These are phyloP conservation scores for Drosophila persimilis DNA, from an alignment of 1,140 invertebrate genomes.

Conservation along the genomic window DNA sequence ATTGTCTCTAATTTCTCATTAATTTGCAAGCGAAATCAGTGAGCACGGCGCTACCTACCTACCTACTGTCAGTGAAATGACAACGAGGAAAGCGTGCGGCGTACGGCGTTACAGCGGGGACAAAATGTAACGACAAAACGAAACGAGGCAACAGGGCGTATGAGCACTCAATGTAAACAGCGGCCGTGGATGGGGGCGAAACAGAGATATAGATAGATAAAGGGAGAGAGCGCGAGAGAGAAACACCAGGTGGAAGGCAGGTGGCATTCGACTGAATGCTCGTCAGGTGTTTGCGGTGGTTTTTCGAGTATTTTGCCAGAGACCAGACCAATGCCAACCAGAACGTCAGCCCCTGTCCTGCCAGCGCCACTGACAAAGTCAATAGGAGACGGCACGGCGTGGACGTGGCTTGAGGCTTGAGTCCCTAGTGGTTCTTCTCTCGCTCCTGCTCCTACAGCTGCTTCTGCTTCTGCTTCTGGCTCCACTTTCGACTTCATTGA, in stretches of 20 bases:
- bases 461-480: slow-evolving; percentile 4
- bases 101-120: slow-evolving; percentile 4
- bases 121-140: slow-evolving; percentile 64
- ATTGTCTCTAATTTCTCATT: slow-evolving; percentile 82
- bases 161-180: slow-evolving; percentile 65
- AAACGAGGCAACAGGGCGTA: slow-evolving; percentile 76
- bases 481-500: slow-evolving; percentile 69
- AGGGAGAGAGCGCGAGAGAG: background rate
- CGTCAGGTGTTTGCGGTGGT: slow-evolving; percentile 78
- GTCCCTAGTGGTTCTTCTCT: too few species aligned
- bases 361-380: slow-evolving; percentile 75
- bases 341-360: slow-evolving; percentile 49
- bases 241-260: slow-evolving; percentile 8
- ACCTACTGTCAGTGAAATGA: slow-evolving; percentile 37
- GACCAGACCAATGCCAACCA: slow-evolving; percentile 58
- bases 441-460: background rate
- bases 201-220: background rate
- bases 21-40: slow-evolving; percentile 83
- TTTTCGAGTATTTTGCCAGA: slow-evolving; percentile 71
- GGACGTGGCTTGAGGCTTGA: slow-evolving; percentile 31
- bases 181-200: slow-evolving; percentile 14
- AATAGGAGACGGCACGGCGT: slow-evolving; percentile 45
- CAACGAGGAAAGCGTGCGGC: slow-evolving; percentile 47
- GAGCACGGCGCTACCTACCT: slow-evolving; percentile 47
- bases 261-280: slow-evolving; percentile 62